Conservation (phyloP, 2,888 invertebrate species). For the Amitus sp. region DNA sequence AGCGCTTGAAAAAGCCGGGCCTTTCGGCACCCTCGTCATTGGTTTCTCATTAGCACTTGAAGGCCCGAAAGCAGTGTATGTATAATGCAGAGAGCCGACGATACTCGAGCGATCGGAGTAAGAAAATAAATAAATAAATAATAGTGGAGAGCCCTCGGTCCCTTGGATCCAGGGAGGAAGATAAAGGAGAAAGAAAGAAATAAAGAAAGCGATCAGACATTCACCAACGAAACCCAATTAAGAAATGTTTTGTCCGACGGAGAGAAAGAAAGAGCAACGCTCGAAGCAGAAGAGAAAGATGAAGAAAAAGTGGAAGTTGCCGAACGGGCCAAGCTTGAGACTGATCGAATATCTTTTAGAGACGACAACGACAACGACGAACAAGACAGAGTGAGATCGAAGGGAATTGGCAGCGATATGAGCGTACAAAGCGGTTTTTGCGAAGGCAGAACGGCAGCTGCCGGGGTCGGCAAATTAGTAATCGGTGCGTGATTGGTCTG, state of each 20-base stretch:
- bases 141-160: slow-evolving; percentile 44
- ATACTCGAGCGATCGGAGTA: slow-evolving; percentile 24
- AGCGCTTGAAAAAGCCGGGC: slow-evolving; percentile 29
- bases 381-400: slow-evolving; percentile 53
- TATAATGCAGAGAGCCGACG: slow-evolving; percentile 29
- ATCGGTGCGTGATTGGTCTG: slow-evolving; percentile 66
- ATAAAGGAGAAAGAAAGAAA: slow-evolving; percentile 36
- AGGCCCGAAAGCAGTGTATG: slow-evolving; percentile 24
- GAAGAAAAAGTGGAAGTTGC: slow-evolving; percentile 38
- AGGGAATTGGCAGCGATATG: slow-evolving; percentile 30
- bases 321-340: slow-evolving; percentile 41
- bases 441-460: slow-evolving; percentile 65
- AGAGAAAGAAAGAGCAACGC: slow-evolving; percentile 44
- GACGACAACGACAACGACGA: neutral
- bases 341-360: slow-evolving; percentile 52
- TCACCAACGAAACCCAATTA: slow-evolving; percentile 63
- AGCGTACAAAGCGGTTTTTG: slow-evolving; percentile 53
- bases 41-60: slow-evolving; percentile 43
- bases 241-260: slow-evolving; percentile 65
- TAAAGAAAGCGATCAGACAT: slow-evolving; percentile 43
- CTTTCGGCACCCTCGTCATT: slow-evolving; percentile 39
- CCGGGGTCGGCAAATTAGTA: slow-evolving; percentile 65
- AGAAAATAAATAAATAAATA: slow-evolving; percentile 50
- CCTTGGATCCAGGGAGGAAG: slow-evolving; percentile 20
- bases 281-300: slow-evolving; percentile 38